These are phyloP conservation scores for Ophion ventricosus DNA, from an alignment of 2,888 invertebrate genomes.

Conservation along the genomic window DNA sequence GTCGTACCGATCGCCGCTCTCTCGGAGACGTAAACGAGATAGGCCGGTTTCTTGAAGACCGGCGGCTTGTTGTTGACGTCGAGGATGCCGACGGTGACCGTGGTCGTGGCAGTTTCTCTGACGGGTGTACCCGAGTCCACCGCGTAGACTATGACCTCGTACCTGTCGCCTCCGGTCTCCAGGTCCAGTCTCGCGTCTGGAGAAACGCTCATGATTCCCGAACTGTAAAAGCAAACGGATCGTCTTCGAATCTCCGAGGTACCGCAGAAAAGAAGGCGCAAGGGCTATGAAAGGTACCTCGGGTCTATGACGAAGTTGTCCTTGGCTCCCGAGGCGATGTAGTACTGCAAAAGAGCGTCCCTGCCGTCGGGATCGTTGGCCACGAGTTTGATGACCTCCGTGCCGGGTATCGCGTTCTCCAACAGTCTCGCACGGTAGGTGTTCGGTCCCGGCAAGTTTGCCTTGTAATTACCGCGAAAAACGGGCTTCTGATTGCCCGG, in stretches of 20 bases:
- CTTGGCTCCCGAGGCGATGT: conserved; percentile 89
- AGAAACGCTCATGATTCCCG: conserved; percentile 89
- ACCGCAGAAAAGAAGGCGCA: too few relatives aligned
- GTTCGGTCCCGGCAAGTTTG: conserved; percentile 86
- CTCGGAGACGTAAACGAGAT: conserved; percentile 89
- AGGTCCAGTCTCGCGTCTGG: conserved; percentile 89
- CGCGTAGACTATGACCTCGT: conserved; percentile 89
- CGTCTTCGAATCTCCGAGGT: background rate
- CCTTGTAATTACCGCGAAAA: conserved; percentile 90
- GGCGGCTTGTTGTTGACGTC: conserved; percentile 94
- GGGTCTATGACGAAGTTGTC: conserved; percentile 91
- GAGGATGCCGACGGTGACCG: conserved; percentile 88
- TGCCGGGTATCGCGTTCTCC: conserved; percentile 89
- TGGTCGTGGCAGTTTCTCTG: conserved; percentile 91
- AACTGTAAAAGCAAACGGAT: conserved; percentile 80
- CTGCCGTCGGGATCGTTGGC: conserved; percentile 93
- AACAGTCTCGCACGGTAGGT: conserved; percentile 89
- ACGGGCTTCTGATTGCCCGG: conserved; percentile 92
- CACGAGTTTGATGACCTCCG: conserved; percentile 88
- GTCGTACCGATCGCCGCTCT: conserved; percentile 85
- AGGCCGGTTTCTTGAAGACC: conserved; percentile 87
- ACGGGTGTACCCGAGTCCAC: conserved; percentile 90
- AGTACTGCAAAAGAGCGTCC: conserved; percentile 88
- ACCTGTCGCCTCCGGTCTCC: conserved; percentile 87
- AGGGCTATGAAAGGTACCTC: too few relatives aligned